These are phyloP conservation scores for Thalassaphorura encarpata DNA, from an alignment of 1,140 invertebrate species.

Conservation along the genomic window DNA sequence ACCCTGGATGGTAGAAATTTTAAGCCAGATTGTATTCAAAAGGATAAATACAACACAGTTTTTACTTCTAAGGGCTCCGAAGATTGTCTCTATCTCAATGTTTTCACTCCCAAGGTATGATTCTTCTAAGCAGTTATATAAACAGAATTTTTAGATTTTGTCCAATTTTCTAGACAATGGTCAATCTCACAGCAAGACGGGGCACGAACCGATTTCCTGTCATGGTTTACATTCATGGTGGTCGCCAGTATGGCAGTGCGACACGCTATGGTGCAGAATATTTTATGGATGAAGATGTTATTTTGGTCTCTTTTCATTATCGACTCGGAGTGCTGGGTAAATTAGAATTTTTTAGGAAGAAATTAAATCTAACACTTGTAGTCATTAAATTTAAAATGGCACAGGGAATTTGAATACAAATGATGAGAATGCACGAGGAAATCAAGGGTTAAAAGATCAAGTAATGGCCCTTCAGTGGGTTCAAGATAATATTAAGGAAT, in stretches of 20 bases:
- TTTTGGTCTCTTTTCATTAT: conserved; percentile 1
- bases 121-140: no score
- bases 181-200: neutral
- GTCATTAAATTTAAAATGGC: neutral
- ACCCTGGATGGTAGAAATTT: no score
- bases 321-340: conserved; percentile 11
- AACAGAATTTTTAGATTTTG: no score
- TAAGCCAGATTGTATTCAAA: no score
- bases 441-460: conserved; percentile 49
- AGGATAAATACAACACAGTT: no score
- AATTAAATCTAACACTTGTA: neutral
- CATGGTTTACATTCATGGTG: conserved; percentile 50
- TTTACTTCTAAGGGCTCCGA: no score
- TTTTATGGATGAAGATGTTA: conserved; percentile 11
- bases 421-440: conserved; percentile 44
- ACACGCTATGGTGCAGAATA: neutral
- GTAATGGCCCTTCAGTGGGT: conserved; percentile 42
- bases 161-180: neutral
- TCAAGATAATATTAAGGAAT: conserved; percentile 37
- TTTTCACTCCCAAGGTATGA: no score
- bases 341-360: neutral
- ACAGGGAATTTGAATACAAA: conserved; percentile 44
- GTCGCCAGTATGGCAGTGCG: conserved; percentile 45
- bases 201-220: conserved; percentile 34
- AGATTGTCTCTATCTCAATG: no score